Percentiles rank a stretch among this genome's conserved stretches.
These are phyloP conservation scores for Girardia tigrina DNA, from an alignment of 2,888 invertebrate genomes.

Conservation along the genomic window DNA sequence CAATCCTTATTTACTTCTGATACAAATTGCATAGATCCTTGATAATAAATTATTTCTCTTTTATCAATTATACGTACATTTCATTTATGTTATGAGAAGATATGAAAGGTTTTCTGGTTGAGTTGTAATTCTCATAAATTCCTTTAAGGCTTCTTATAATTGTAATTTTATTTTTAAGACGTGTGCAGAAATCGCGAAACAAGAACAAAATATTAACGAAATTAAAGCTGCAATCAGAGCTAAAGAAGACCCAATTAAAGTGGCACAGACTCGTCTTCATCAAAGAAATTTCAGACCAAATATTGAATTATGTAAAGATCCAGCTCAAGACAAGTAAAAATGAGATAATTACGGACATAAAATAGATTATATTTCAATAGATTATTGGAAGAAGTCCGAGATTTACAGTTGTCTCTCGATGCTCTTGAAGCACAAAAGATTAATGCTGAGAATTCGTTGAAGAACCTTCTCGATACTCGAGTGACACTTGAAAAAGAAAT, in stretches of 20 bases:
- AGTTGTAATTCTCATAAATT: no score
- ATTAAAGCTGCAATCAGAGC: constrained; percentile 60
- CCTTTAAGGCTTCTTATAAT: no score
- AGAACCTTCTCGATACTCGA: constrained; percentile 49
- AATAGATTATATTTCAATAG: no score
- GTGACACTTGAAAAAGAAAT: constrained; percentile 51
- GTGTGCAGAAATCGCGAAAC: constrained; percentile 62
- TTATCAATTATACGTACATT: no score
- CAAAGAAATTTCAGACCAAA: constrained; percentile 64
- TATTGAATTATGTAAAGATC: constrained; percentile 70
- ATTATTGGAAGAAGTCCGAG: constrained; percentile 48
- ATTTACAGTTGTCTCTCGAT: constrained; percentile 47
- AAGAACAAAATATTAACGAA: constrained; percentile 62
- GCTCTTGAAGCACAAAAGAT: constrained; percentile 46
- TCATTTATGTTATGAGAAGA: no score
- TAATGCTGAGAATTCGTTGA: constrained; percentile 46
- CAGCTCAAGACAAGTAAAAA: constrained; percentile 61
- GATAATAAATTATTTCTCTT: no score
- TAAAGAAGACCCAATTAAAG: constrained; percentile 70
- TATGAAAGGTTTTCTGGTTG: no score
- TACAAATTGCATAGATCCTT: no score
- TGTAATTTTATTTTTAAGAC: constrained; percentile 52
- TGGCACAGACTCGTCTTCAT: constrained; percentile 71
- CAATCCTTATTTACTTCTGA: no score
- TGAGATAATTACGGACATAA: no score